These are phyloP conservation scores for Germaria angustata DNA, from an alignment of 2,888 invertebrate genomes.

Conservation along the genomic window DNA sequence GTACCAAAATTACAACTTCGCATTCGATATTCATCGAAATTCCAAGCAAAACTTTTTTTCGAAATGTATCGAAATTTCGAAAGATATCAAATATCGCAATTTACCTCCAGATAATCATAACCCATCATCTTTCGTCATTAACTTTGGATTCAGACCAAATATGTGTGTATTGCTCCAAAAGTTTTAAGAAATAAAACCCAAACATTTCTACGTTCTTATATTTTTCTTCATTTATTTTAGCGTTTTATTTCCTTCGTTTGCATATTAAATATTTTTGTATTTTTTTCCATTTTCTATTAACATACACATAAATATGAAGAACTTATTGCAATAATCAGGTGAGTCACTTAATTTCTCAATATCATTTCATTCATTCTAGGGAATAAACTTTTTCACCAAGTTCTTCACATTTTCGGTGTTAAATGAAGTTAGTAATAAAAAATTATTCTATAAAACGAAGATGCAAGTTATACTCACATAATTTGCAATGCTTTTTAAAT, in stretches of 20 bases:
- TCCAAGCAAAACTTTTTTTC: no score
- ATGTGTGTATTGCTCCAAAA: no score
- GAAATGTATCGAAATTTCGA: no score
- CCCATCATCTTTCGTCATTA: no score
- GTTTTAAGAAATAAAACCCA: constrained; percentile 9
- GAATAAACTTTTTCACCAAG: background rate
- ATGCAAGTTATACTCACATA: constrained; percentile 19
- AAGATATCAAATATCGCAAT: no score
- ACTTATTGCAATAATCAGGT: background rate
- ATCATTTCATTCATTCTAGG: no score
- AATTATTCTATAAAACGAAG: constrained; percentile 42
- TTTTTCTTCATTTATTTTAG: constrained; percentile 33
- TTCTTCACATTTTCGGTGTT: constrained; percentile 3
- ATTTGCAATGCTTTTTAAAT: constrained; percentile 52
- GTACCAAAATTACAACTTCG: no score
- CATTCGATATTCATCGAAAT: no score
- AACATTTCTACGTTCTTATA: background rate
- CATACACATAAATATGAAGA: background rate
- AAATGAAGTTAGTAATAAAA: constrained; percentile 42
- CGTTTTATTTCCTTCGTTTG: constrained; percentile 61
- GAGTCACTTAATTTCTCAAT: no score
- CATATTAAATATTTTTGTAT: constrained; percentile 34
- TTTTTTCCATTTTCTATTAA: constrained; percentile 9
- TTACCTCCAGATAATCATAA: no score
- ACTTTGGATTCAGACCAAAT: no score